phyloP scores from a whole-genome alignment of 2,888 invertebrate species.

The Megastigmus dorsalis region DNA sequence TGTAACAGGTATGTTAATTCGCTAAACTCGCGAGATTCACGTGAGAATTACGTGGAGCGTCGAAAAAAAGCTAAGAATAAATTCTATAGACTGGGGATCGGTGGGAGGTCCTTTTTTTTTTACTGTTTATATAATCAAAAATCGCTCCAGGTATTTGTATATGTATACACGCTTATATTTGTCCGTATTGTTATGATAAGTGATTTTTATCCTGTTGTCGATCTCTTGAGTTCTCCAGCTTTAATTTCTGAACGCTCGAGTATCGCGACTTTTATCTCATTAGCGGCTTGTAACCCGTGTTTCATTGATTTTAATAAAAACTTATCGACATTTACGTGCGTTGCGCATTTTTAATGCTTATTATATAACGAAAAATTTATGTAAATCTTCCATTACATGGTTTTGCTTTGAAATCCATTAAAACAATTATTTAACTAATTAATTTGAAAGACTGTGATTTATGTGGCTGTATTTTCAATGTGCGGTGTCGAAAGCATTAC shows the following conservation, averaged over 20 bases:
- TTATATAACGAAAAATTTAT: not conserved
- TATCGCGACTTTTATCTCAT: too few relatives aligned
- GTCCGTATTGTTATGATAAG: not conserved
- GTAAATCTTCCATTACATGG: not conserved
- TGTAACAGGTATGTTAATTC: not conserved
- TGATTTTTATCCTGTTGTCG: not conserved
- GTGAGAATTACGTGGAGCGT: constrained; percentile 1
- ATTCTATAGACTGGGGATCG: not conserved
- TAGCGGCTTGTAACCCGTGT: too few relatives aligned
- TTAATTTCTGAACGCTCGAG: too few relatives aligned
- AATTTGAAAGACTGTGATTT: too few relatives aligned
- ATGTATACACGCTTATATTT: not conserved
- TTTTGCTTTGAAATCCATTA: not conserved
- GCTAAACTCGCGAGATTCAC: not conserved
- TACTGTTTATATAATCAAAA: constrained; percentile 27
- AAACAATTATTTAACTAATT: not conserved
- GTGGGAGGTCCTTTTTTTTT: constrained; percentile 14
- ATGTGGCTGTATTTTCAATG: not conserved
- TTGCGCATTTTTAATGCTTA: not conserved
- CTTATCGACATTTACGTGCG: not conserved
- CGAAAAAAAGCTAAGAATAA: not conserved
- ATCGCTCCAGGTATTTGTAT: constrained; percentile 17
- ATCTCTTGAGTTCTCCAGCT: too few relatives aligned
- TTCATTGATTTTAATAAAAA: too few relatives aligned
- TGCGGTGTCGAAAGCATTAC: not conserved